Evolutionary conservation across 2,113 vertebrate species (phyloP), one percentile per base, ranked within the genome.

Genomic region (Pedionomus torquatus): DNA sequence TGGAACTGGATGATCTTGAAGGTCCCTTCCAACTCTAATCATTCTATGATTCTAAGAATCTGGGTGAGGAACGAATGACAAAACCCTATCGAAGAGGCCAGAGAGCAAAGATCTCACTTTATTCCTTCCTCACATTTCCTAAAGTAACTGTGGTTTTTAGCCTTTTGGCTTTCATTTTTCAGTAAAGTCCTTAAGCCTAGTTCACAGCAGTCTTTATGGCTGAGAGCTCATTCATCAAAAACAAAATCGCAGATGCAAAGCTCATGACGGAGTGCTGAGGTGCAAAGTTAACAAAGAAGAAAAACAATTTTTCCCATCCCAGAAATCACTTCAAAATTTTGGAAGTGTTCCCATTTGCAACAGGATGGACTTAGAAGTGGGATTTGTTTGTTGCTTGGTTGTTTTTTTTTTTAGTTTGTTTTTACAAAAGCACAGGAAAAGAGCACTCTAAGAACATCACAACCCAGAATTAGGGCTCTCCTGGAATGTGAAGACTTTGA

Each of bases 161-260:
- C 81, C 83, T 93, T 89, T 93, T 54, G 60, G 85, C 90, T 96
- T 95, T 69, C 54, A 76, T 89, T 94, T 92, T 87, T 87, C 89
- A 76, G 83, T 61, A 23, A 93, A 95, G 96, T 87, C 94, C 61
- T 90, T 96, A 90, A 97, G 92, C 80, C 65, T 85, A 19, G 71
- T 58, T 92, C 83, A 85, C 70, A 69, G 94, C 69, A 87, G 84
- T 12, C 49, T 84, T 54, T 83, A 76, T 23, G 49, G 81, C 74
- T 91, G 92, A 89, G 89, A 95, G 64, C 92, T 95, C 92, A 95
- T 95, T 94, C 92, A 85, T 95, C 92, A 97, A 41, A 39, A 91
- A 57, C 81, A 84, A 92, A 95, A 91, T 65, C 94, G 94, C 81
- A 72, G 57, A 89, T 65, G 92, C 85, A 95, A 94, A 94, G 74